Conservation (phyloP, 2,797 vertebrate species). For the Peromyscus melanophrys region DNA sequence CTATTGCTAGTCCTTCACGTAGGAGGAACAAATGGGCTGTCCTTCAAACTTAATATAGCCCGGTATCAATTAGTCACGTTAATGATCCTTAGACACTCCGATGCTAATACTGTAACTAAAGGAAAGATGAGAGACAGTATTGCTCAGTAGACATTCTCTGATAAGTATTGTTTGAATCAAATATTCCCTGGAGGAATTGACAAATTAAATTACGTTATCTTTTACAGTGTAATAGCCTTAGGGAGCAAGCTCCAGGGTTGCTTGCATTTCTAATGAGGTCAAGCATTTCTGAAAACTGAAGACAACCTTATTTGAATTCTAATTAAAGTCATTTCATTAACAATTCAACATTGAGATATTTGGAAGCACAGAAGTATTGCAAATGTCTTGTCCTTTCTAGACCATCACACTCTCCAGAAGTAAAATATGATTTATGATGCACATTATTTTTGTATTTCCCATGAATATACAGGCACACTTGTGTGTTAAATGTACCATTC, state of each 20-base stretch:
- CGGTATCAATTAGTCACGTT: not conserved
- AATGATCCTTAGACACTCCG: not conserved
- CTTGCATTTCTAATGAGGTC: not conserved
- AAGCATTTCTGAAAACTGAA: not conserved
- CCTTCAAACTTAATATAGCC: not conserved
- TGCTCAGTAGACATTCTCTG: not conserved
- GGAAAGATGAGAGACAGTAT: slow-evolving; percentile 26
- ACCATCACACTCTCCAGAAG: not conserved
- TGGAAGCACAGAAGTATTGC: not conserved
- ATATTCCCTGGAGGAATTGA: not conserved
- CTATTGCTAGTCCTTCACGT: not conserved
- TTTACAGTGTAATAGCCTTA: not conserved
- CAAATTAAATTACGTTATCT: slow-evolving; percentile 50
- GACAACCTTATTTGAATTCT: not conserved
- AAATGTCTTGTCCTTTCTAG: not conserved
- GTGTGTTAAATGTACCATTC: not conserved
- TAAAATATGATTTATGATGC: not conserved
- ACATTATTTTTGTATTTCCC: slow-evolving; percentile 3
- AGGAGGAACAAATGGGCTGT: not conserved
- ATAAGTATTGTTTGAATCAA: not conserved
- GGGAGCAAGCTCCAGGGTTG: not conserved
- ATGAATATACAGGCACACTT: not conserved
- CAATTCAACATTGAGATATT: not conserved
- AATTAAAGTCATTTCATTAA: slow-evolving; percentile 43
- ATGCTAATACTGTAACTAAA: not conserved